Evolutionary conservation across 2,797 vertebrate genomes (phyloP), one percentile per base, ranked within the genome.

Genomic region (Enteromius trimaculatus): DNA sequence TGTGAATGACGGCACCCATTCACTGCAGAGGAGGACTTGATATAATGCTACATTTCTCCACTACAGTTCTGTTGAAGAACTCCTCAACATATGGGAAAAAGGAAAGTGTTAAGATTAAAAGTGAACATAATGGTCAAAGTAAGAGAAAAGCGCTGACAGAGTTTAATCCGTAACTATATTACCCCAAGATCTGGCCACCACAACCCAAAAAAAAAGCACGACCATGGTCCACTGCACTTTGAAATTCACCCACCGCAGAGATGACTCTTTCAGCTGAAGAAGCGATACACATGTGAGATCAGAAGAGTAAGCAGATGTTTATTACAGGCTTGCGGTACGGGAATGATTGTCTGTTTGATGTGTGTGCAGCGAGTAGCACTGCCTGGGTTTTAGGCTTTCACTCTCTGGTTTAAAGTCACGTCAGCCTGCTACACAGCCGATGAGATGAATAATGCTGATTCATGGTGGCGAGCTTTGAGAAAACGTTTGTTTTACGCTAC

Each of bases 401-500:
- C 77, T 89, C 81, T 49, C 75, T 86, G 72, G 44, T 85, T 84
- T 86, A 37, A 87, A 89, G 89, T 89, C 88, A 84, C 85, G 82
- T 74, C 81, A 88, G 77, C 72, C 60, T 49, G 80, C 72, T 84
- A 86, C 76, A 87, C 88, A 89, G 75, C 84, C 79, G 88, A 69
- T 62, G 77, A 80, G 85, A 89, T 87, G 88, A 91, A 87, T 91
- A 91, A 90, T 89, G 91, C 91, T 92, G 92, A 94, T 91, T 94
- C 91, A 90, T 87, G 90, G 88, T 84, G n/a, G 89, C 81, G 87
- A 81, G 81, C 86, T 91, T 87, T 87, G 87, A 83, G 84, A 91
- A 92, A 92, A 93, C 92, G 93, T 94, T 94, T 94, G 92, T 92
- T 93, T 92, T 90, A 86, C 77, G 90, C 93, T 92, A 88, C 80